Conservation (phyloP, 53 echinoderm and acorn worm species). For the Mesocentrotus franciscanus region DNA sequence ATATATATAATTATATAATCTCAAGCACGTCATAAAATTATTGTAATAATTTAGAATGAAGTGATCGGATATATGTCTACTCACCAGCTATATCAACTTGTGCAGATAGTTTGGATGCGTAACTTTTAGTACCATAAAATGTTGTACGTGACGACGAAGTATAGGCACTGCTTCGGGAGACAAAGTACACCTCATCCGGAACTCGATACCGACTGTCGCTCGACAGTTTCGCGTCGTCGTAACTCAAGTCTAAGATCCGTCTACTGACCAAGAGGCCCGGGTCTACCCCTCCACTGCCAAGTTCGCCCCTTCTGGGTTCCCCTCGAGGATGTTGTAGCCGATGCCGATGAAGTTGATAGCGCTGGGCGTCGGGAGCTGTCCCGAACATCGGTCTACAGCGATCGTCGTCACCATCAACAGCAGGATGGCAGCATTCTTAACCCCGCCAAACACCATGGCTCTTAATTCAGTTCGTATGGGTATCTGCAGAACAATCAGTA, state of each 20-base stretch:
- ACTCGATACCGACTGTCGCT: slow-evolving; percentile 57
- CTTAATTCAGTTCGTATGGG: background rate
- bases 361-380: background rate
- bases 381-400: background rate
- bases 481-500: background rate
- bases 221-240: slow-evolving; percentile 55
- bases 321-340: slow-evolving; percentile 79
- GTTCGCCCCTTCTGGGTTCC: slow-evolving; percentile 79
- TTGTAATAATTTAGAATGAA: background rate
- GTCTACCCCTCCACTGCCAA: slow-evolving; percentile 69
- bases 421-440: background rate
- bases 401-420: background rate
- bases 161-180: slow-evolving; percentile 52
- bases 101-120: slow-evolving; percentile 61
- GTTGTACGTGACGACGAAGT: background rate
- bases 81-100: slow-evolving; percentile 57
- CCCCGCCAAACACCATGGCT: background rate
- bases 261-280: slow-evolving; percentile 76
- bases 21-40: too few relatives aligned
- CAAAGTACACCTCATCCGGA: slow-evolving; percentile 76
- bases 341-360: slow-evolving; percentile 67
- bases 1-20: too few relatives aligned
- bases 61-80: background rate
- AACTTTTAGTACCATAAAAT: slow-evolving; percentile 76
- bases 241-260: slow-evolving; percentile 71